Evolutionary conservation across 2,888 invertebrate species (phyloP).

Genomic region (Leptopterna dolabrata): DNA sequence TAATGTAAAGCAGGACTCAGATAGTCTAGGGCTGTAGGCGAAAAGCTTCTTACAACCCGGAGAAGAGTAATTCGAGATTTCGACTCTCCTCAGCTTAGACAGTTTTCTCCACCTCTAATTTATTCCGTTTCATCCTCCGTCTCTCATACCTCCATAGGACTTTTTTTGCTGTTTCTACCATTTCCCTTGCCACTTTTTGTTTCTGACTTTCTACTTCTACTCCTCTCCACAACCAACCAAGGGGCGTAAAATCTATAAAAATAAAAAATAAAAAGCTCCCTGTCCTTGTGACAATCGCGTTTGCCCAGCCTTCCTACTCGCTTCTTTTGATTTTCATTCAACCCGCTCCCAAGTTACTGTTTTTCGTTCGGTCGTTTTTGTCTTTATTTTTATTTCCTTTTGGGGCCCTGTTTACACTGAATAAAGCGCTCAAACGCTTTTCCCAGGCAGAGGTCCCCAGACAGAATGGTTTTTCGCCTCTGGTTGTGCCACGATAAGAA

Average conservation of each 20-base stretch:
- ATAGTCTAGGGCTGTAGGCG: not conserved
- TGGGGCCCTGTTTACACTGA: not conserved
- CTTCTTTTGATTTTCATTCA: not conserved
- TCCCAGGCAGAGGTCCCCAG: not conserved
- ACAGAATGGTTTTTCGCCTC: not conserved
- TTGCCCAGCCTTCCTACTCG: not conserved
- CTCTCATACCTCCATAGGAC: not conserved
- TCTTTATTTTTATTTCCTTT: not conserved
- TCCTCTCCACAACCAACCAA: not conserved
- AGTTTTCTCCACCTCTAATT: slow-evolving; percentile 26
- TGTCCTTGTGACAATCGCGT: not conserved
- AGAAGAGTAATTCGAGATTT: slow-evolving; percentile 17
- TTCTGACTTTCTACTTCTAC: slow-evolving; percentile 2
- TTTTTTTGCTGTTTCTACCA: not conserved
- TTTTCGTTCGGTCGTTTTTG: not conserved
- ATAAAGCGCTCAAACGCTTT: not conserved
- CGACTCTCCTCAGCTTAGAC: not conserved
- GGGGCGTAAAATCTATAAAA: not conserved
- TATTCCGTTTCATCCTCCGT: slow-evolving; percentile 1
- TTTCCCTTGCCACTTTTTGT: slow-evolving; percentile 23
- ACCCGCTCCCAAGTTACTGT: not conserved
- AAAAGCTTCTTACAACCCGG: not conserved
- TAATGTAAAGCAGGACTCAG: not conserved
- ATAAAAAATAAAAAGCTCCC: no score
- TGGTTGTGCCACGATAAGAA: not conserved